Base-by-base conservation (phyloP, 2,113 vertebrate species). In the Pomatorhinus ruficollis region DNA sequence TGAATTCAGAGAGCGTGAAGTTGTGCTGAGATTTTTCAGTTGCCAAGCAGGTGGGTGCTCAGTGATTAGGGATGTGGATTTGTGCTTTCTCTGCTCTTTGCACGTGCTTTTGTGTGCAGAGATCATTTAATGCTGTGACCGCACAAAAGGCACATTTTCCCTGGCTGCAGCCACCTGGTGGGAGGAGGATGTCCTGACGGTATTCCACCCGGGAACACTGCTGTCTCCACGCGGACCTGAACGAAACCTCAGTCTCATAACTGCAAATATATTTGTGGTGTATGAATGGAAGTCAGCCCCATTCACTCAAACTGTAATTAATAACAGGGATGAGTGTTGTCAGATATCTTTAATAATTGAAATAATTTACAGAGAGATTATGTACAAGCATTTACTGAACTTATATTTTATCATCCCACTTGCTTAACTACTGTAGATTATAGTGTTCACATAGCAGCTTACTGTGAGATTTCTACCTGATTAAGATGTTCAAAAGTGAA, bases 341-440 rank as follows among this genome's bases (percentile, higher is more conserved):
- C 85, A 81, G 68, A 50, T 66, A n/a, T 10, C 35, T 92, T 87
- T 87, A 83, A 75, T 40, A 91, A 53, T 20, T 60, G 65, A 63
- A 83, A 77, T 83, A 23, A 93, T 50, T 79, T 92, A 82, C 40
- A 39, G 52, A 96, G 78, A 93, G 94, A 57, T 81, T 94, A 90
- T 84, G 53, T 92, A 92, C 81, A 66, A 90, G 35, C 49, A 94
- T 93, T 95, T 91, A 91, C 52, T 91, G 93, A 95, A 83, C n/a
- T 92, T 90, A 56, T 78, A 93, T 94, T 91, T 92, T 93, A 78
- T 92, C 56, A 45, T 91, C 65, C 82, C 83, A 80, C 33, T 83
- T 88, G 75, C 81, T 94, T 96, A 90, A 92, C 96, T 97, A 93
- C 95, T 96, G 95, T 97, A 96, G 95, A 33, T 64, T 66, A 87